These are phyloP conservation scores for Microcebus tavaratra DNA, from an alignment of 2,113 vertebrate species.

Conservation along the genomic window DNA sequence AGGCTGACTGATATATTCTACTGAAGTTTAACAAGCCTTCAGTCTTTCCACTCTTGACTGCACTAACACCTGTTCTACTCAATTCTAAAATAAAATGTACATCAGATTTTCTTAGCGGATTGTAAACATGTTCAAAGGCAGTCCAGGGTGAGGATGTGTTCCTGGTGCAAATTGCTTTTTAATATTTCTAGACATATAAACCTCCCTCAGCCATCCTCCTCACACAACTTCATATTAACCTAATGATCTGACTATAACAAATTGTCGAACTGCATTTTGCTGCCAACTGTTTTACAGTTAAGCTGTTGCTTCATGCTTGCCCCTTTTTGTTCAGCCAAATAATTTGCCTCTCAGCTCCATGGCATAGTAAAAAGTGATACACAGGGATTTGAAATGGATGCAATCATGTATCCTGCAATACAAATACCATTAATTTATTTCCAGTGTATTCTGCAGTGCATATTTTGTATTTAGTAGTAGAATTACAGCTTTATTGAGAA, in stretches of 20 bases:
- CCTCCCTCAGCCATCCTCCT: conserved; percentile 55
- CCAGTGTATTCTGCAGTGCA: not conserved
- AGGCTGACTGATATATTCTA: not conserved
- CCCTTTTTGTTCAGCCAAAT: conserved; percentile 62
- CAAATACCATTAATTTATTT: conserved; percentile 70
- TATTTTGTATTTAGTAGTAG: conserved; percentile 56
- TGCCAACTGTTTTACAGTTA: conserved; percentile 68
- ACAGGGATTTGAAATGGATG: conserved; percentile 54
- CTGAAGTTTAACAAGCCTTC: not conserved
- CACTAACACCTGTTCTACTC: conserved; percentile 45
- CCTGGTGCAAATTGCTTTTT: conserved; percentile 68
- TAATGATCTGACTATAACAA: conserved; percentile 73
- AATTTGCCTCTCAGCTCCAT: conserved; percentile 60
- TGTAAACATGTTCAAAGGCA: conserved; percentile 63
- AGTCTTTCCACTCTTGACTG: not conserved
- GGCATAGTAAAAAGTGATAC: conserved; percentile 61
- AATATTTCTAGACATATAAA: conserved; percentile 70
- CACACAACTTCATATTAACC: conserved; percentile 70
- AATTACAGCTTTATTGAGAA: conserved; percentile 65
- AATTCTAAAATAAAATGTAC: conserved; percentile 48
- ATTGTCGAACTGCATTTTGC: conserved; percentile 59
- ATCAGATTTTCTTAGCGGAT: conserved; percentile 39
- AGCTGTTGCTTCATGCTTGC: conserved; percentile 58
- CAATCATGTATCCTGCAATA: conserved; percentile 61
- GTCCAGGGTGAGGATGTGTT: conserved; percentile 36